Evolutionary conservation across 2,797 vertebrate species (phyloP).

Genomic region (Ambastaia sidthimunki): DNA sequence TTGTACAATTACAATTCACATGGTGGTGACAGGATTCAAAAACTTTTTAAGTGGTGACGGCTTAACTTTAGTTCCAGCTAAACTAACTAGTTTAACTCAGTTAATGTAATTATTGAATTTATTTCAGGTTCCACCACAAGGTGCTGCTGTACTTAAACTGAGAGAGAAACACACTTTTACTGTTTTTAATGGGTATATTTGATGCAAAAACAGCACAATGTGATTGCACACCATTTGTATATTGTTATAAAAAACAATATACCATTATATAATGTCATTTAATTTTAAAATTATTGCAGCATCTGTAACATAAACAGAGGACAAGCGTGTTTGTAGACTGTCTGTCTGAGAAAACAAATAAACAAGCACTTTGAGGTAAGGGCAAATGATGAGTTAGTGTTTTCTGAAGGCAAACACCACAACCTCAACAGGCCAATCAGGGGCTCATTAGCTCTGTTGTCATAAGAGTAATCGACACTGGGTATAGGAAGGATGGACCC

Average conservation of each 20-base stretch:
- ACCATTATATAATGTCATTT: not conserved
- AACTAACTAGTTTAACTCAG: not conserved
- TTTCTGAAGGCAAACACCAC: conserved; percentile 54
- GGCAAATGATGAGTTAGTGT: conserved; percentile 57
- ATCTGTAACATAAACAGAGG: conserved; percentile 18
- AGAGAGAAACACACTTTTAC: not conserved
- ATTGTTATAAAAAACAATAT: not conserved
- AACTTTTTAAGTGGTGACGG: not conserved
- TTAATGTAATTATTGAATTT: not conserved
- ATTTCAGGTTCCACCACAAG: conserved; percentile 69
- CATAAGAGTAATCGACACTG: conserved; percentile 76
- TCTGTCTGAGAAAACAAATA: conserved; percentile 23
- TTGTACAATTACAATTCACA: not conserved
- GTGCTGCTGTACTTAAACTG: conserved; percentile 71
- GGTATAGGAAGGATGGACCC: conserved; percentile 59
- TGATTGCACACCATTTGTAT: not conserved
- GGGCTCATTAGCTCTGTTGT: conserved; percentile 80
- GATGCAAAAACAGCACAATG: too few relatives aligned
- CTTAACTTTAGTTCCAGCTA: not conserved
- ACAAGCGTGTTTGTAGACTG: not conserved
- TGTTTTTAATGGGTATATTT: not conserved
- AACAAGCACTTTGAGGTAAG: conserved; percentile 15
- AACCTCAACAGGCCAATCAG: conserved; percentile 74
- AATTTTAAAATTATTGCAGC: not conserved
- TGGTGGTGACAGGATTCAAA: not conserved